Base-by-base conservation (phyloP, 2,888 invertebrate species). In the Aphidius colemani region DNA sequence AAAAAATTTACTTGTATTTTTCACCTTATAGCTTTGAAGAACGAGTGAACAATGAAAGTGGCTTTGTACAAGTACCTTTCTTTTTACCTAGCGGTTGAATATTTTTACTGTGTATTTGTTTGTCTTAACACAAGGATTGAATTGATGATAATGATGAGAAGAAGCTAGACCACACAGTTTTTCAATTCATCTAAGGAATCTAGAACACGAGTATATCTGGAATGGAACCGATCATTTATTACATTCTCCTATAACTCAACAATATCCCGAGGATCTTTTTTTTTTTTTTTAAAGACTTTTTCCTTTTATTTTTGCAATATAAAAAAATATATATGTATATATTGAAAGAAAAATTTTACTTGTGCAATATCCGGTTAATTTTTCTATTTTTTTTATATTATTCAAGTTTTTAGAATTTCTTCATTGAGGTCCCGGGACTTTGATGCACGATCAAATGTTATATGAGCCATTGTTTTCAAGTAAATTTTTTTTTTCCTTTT, bases 41-140 rank as follows among this genome's bases (percentile, higher is more conserved):
- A 74, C 71, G 73, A 72, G 76, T 73, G 77, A 49, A 78, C 78
- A 80, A 81, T 80, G 81, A 81, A 81, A 81, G 81, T 81, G 77
- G 75, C 69, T 70, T 67, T 69, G 69, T 63, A 61, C 49, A 60
- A 63, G 66, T 68, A 66, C 69, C 71, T 71, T 71, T 71, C 69
- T 71, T 71, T 62, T 71, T 68, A 65, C 68, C 50, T 30, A 30
- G 30, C 30, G 30, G 4, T 30, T 30, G 30, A 30, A 30, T 30
- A 30, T 30, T 30, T 30, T 30, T 30, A 30, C 30, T 30, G 30
- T 30, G 5, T 30, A 30, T 30, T 30, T 30, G 30, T 30, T 30
- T 30, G 30, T 30, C 30, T 30, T 30, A 30, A 2, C 30, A 30
- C 4, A 30, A 30, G 30, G 30, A 30, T 30, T 30, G 30, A 30